These are phyloP conservation scores for Sebastes umbrosus DNA, from an alignment of 2,797 vertebrate genomes.

Conservation along the genomic window DNA sequence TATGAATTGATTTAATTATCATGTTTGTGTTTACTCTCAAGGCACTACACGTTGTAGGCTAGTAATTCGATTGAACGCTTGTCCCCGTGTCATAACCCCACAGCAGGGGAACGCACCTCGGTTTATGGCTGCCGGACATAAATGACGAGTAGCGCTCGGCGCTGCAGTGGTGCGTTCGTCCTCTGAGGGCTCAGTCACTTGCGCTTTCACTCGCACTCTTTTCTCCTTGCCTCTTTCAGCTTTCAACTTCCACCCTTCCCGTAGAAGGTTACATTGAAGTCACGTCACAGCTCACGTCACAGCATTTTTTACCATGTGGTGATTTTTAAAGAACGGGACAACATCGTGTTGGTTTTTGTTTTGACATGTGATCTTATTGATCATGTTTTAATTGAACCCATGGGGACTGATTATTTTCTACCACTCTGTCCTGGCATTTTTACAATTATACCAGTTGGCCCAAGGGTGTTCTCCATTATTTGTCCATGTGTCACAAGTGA, in stretches of 20 bases:
- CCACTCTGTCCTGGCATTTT: conserved; percentile 25
- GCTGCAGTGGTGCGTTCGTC: background rate
- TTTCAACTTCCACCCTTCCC: background rate
- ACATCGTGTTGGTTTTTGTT: background rate
- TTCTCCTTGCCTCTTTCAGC: background rate
- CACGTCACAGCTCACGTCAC: no score
- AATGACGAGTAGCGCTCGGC: conserved; percentile 13
- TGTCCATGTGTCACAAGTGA: conserved; percentile 65
- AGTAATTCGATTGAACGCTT: conserved; percentile 37
- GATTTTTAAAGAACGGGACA: background rate
- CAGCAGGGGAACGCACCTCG: conserved; percentile 23
- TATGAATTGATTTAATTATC: conserved; percentile 75
- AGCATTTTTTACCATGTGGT: no score
- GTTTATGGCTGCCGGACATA: conserved; percentile 12
- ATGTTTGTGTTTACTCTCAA: conserved; percentile 42
- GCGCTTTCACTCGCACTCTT: background rate
- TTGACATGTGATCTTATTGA: background rate
- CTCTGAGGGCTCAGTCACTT: conserved; percentile 25
- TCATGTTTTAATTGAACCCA: conserved; percentile 15
- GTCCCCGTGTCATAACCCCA: conserved; percentile 14
- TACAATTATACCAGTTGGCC: conserved; percentile 33
- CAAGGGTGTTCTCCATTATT: conserved; percentile 49
- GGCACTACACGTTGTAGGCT: conserved; percentile 33
- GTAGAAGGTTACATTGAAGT: no score
- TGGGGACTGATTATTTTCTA: background rate